These are phyloP conservation scores for Thecophora atra DNA, from an alignment of 2,888 invertebrate species.

Conservation along the genomic window DNA sequence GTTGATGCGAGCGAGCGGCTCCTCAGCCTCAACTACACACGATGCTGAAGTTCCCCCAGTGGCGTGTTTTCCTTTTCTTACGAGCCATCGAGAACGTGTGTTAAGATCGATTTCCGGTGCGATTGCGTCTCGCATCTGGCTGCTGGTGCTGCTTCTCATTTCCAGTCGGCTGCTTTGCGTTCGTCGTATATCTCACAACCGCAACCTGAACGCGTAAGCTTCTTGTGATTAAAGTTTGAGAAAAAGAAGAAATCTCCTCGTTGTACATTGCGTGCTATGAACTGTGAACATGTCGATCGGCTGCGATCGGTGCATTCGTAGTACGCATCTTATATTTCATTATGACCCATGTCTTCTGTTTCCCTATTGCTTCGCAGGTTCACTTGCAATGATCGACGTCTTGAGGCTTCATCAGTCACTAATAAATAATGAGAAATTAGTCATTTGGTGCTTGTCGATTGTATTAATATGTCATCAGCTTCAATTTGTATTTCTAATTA, in stretches of 20 bases:
- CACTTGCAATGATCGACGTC: neutral
- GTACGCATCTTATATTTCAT: neutral
- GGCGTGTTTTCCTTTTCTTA: constrained; percentile 1
- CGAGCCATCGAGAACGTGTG: constrained; percentile 50
- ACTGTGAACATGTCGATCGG: neutral
- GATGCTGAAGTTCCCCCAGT: constrained; percentile 3
- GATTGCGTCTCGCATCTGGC: constrained; percentile 49
- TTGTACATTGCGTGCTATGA: neutral
- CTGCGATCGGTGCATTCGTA: neutral
- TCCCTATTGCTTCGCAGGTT: neutral
- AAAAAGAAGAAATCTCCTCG: neutral
- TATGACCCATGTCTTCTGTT: neutral
- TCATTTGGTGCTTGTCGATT: too few species aligned
- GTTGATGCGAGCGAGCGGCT: neutral
- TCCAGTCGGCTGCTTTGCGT: neutral
- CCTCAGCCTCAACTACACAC: neutral
- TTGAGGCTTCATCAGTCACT: neutral
- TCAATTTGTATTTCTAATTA: too few species aligned
- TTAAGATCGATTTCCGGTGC: constrained; percentile 60
- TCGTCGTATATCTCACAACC: constrained; percentile 2
- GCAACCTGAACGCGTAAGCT: constrained; percentile 21
- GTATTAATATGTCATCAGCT: too few species aligned
- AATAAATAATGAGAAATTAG: neutral
- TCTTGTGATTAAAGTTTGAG: constrained; percentile 5
- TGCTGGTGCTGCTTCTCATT: neutral